Base-by-base conservation (phyloP, 2,888 invertebrate genomes). In the Andrena trimmerana region DNA sequence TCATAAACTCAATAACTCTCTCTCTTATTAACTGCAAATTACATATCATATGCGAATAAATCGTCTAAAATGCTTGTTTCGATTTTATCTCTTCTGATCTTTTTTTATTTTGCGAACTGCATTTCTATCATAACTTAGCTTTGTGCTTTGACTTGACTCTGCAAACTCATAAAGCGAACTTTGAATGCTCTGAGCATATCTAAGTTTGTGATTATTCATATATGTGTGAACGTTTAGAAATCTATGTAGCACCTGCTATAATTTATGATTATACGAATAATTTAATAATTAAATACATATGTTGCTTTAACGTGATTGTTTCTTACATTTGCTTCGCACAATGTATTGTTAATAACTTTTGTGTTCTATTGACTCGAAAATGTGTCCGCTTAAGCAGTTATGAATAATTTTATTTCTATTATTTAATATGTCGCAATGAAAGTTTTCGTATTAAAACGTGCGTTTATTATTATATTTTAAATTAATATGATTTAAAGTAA, bases 101-200 rank as follows among this genome's bases (percentile, higher is more conserved):
- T 50, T 71, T 29, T 50, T 71, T 65, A 29, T 27, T 4, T 13
- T 59, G 27, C 36, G 0, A 50, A 48, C 2, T 60, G 27, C 2
- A 52, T 48, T 20, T 65, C 68, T 59, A 24, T 20, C 60, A 8
- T 36, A 59, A 60, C 16, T 42, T 50, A 6, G 36, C 60, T 70
- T 70, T 67, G 27, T 6, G 29, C 36, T 68, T 76, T 52, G 10
- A 60, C 29, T 70, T 42, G 10, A 4, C 10, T 33, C 63, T 54
- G 4, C 8, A 27, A 57, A 48, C 7, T 72, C 62, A 20, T 24
- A 24, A 10, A 2, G 13, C 13, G 27, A 59, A 16, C 24, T 33
- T 33, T 48, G n/a, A 72, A 77, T 77, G 60, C 70, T 78, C 66
- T 42, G 13, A 50, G 48, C 33, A 29, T 13, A 31, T 29, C 20